Evolutionary conservation across 2,888 invertebrate species (phyloP).

Genomic region (Plusia festucae): DNA sequence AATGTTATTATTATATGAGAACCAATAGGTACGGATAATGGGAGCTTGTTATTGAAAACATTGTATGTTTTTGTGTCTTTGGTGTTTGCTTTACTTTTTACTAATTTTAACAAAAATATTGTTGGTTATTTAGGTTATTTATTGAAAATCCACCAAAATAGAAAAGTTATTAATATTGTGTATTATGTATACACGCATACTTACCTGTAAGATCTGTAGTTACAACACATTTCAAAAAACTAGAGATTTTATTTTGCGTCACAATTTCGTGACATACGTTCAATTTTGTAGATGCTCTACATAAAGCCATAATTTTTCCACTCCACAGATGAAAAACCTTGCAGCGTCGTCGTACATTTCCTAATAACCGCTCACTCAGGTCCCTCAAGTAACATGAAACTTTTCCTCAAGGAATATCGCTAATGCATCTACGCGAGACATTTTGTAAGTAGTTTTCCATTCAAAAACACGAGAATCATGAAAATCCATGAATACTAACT

Average conservation of each 20-base stretch:
- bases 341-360: neutral
- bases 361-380: conserved; percentile 3
- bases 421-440: neutral
- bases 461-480: conserved; percentile 9
- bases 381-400: conserved; percentile 4
- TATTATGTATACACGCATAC: no score
- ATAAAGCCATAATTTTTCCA: conserved; percentile 4
- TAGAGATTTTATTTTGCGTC: neutral
- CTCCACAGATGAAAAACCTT: conserved; percentile 1
- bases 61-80: conserved; percentile 5
- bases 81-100: no score
- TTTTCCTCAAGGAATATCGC: neutral
- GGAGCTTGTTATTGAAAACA: conserved; percentile 22
- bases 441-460: conserved; percentile 5
- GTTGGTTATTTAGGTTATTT: neutral
- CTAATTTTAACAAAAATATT: neutral
- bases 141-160: no score
- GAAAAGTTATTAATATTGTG: no score
- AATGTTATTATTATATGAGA: conserved; percentile 37
- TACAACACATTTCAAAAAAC: neutral
- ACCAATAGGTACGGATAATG: conserved; percentile 29
- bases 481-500: neutral
- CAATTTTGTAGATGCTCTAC: conserved; percentile 1
- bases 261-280: neutral
- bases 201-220: no score